Evolutionary conservation across 2,888 invertebrate species (phyloP).

Genomic region (Lithophane socia): DNA sequence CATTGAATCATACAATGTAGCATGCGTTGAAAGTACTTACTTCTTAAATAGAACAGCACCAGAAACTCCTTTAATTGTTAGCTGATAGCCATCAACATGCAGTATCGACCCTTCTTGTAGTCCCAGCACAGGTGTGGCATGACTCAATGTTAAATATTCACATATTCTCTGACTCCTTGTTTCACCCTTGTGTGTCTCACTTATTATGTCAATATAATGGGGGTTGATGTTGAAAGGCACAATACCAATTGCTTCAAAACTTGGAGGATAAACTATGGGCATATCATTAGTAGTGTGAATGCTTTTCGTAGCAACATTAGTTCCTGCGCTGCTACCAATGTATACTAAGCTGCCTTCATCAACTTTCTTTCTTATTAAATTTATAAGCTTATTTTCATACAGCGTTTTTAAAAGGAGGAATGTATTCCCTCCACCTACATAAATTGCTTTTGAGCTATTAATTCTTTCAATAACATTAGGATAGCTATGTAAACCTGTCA

Average conservation of each 20-base stretch:
- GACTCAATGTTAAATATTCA: conserved; percentile 92
- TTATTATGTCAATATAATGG: conserved; percentile 93
- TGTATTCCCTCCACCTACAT: conserved; percentile 95
- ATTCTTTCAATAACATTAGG: conserved; percentile 90
- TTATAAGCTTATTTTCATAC: conserved; percentile 92
- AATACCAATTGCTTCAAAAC: conserved; percentile 93
- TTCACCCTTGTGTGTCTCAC: conserved; percentile 94
- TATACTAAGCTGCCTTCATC: conserved; percentile 92
- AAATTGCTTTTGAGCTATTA: conserved; percentile 92
- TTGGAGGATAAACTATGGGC: conserved; percentile 95
- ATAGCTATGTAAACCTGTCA: conserved; percentile 92
- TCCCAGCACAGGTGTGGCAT: conserved; percentile 92
- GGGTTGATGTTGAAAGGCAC: conserved; percentile 97
- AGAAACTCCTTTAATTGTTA: conserved; percentile 91
- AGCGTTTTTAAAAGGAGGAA: conserved; percentile 93
- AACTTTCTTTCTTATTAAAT: conserved; percentile 91
- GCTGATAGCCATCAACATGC: conserved; percentile 90
- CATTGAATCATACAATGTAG: background rate
- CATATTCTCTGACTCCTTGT: conserved; percentile 93
- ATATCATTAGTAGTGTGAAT: conserved; percentile 97
- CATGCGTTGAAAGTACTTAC: conserved; percentile 84
- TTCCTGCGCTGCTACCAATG: conserved; percentile 95
- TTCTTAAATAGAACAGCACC: conserved; percentile 92
- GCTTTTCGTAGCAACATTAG: conserved; percentile 95
- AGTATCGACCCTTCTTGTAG: conserved; percentile 93